These are phyloP conservation scores for Drosophila merina DNA, from an alignment of 2,888 invertebrate genomes.

Conservation along the genomic window DNA sequence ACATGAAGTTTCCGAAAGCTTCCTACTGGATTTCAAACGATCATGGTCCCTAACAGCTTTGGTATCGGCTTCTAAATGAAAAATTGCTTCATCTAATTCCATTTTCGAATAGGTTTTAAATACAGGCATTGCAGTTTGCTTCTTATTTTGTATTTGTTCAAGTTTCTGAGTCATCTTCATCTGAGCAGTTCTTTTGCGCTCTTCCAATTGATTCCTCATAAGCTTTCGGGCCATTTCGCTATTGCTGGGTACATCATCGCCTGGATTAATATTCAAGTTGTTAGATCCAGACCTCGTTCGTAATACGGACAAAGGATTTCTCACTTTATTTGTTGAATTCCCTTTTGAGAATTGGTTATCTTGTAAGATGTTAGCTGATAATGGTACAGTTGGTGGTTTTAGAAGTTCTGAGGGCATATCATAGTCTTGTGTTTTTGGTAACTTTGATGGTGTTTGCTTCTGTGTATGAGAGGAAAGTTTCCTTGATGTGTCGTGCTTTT, in stretches of 20 bases:
- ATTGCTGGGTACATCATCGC: constrained; percentile 38
- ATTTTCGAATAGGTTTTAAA: background rate
- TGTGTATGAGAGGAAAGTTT: too few species aligned
- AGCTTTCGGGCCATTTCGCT: constrained; percentile 52
- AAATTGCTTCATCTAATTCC: background rate
- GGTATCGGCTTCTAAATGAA: background rate
- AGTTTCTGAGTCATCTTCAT: constrained; percentile 58
- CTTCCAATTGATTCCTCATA: constrained; percentile 59
- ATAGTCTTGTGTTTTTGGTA: too few species aligned
- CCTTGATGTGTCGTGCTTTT: too few species aligned
- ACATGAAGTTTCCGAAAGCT: background rate
- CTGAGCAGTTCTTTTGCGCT: constrained; percentile 61
- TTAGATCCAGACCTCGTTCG: too few species aligned
- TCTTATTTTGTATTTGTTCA: background rate
- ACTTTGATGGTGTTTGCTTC: too few species aligned
- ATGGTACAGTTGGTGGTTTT: too few species aligned
- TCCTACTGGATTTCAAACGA: background rate
- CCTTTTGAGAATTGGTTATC: too few species aligned
- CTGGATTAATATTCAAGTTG: too few species aligned
- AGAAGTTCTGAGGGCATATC: too few species aligned
- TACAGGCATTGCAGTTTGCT: background rate
- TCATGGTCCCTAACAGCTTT: background rate
- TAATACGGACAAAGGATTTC: too few species aligned
- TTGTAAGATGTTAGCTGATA: too few species aligned
- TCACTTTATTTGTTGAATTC: too few species aligned